Conservation (phyloP, 2,797 vertebrate genomes). For the Oophaga sylvatica region DNA sequence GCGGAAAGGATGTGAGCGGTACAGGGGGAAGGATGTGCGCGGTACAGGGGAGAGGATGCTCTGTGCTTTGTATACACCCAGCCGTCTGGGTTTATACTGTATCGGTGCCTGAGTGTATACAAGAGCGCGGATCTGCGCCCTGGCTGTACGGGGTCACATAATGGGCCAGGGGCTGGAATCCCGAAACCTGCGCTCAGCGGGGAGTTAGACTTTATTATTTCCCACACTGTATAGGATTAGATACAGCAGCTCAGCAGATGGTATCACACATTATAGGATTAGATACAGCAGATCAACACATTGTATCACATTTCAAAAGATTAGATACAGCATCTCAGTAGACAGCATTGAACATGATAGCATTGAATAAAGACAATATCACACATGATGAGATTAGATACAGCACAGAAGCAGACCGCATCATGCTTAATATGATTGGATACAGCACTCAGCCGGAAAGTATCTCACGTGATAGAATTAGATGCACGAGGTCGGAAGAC, state of each 20-base stretch:
- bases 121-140: neutral
- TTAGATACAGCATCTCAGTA: no score
- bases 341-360: no score
- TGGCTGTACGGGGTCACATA: neutral
- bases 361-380: no score
- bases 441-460: no score
- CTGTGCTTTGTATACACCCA: conserved; percentile 8
- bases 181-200: neutral
- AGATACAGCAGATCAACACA: no score
- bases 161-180: neutral
- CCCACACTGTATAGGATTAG: neutral
- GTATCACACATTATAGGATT: neutral
- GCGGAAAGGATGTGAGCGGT: neutral
- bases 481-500: no score
- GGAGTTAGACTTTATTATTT: neutral
- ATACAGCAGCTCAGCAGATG: no score
- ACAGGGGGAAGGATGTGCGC: neutral
- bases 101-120: conserved; percentile 32
- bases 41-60: neutral
- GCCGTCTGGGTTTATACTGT: conserved; percentile 38
- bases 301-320: no score
- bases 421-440: no score
- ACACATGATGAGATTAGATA: no score
- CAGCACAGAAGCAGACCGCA: no score
- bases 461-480: no score